Evolutionary conservation across 2,888 invertebrate genomes (phyloP).

Genomic region (Herminia tarsipennalis): DNA sequence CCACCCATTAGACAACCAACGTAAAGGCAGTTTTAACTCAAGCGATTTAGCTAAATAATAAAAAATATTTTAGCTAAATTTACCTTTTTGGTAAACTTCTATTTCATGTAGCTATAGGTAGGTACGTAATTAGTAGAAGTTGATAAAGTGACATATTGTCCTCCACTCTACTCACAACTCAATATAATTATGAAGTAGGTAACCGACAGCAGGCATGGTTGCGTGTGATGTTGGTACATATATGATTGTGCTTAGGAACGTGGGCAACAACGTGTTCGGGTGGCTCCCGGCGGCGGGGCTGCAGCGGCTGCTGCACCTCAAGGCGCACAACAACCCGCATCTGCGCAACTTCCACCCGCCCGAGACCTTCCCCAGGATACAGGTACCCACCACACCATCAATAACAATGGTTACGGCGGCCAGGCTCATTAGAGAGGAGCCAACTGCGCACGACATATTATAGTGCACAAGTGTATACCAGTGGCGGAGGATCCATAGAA

Average conservation of each 20-base stretch:
- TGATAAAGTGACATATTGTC: too few relatives aligned
- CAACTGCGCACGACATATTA: not conserved
- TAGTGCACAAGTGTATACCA: too few relatives aligned
- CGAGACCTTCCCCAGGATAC: conserved; percentile 93
- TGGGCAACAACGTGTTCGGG: conserved; percentile 95
- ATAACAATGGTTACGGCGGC: not conserved
- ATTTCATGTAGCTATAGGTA: too few relatives aligned
- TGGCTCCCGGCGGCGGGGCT: conserved; percentile 93
- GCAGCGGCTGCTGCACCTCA: conserved; percentile 92
- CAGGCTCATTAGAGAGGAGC: not conserved
- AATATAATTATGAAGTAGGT: too few relatives aligned
- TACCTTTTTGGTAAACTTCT: too few relatives aligned
- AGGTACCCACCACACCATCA: conserved; percentile 51
- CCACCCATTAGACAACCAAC: too few relatives aligned
- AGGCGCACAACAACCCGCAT: conserved; percentile 96
- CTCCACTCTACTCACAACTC: too few relatives aligned
- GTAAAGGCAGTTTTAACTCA: too few relatives aligned
- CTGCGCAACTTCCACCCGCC: conserved; percentile 95
- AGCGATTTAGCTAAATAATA: too few relatives aligned
- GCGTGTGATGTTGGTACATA: not conserved
- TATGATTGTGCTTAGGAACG: conserved; percentile 87
- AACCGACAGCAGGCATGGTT: not conserved
- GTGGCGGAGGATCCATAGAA: too few relatives aligned
- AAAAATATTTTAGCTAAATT: too few relatives aligned
- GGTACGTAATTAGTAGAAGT: too few relatives aligned